phyloP scores from a whole-genome alignment of 2,797 vertebrate genomes.

The Intellagama lesueurii region DNA sequence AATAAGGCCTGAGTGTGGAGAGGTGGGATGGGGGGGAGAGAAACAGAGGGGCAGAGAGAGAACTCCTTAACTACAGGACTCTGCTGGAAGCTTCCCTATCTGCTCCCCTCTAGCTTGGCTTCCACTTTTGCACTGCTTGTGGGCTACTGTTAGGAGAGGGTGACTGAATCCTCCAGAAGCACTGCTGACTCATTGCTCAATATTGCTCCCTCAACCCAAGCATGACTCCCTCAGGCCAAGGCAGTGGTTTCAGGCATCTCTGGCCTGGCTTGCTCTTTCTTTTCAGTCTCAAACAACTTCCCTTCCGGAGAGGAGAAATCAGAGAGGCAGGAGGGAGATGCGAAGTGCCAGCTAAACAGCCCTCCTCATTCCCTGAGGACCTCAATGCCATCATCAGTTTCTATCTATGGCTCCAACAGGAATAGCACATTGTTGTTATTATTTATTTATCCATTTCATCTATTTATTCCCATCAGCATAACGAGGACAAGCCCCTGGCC shows the following conservation, averaged over 20 bases:
- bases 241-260: constrained; percentile 1
- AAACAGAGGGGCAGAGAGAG: no score
- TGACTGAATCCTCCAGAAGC: background rate
- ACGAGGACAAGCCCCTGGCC: background rate
- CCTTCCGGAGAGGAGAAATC: constrained; percentile 11
- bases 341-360: background rate
- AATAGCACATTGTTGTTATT: constrained; percentile 3
- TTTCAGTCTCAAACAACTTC: constrained; percentile 10
- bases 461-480: no score
- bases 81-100: background rate
- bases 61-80: no score
- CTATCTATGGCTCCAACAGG: constrained; percentile 4
- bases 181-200: constrained; percentile 12
- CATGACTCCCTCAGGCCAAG: background rate
- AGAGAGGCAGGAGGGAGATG: constrained; percentile 6
- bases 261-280: background rate
- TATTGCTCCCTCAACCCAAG: background rate
- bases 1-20: no score
- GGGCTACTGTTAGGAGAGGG: background rate
- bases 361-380: background rate
- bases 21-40: no score
- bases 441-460: constrained; percentile 8
- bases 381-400: constrained; percentile 5
- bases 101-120: background rate
- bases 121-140: background rate